These are phyloP conservation scores for Todus mexicanus DNA, from an alignment of 2,797 vertebrate species.

Conservation along the genomic window DNA sequence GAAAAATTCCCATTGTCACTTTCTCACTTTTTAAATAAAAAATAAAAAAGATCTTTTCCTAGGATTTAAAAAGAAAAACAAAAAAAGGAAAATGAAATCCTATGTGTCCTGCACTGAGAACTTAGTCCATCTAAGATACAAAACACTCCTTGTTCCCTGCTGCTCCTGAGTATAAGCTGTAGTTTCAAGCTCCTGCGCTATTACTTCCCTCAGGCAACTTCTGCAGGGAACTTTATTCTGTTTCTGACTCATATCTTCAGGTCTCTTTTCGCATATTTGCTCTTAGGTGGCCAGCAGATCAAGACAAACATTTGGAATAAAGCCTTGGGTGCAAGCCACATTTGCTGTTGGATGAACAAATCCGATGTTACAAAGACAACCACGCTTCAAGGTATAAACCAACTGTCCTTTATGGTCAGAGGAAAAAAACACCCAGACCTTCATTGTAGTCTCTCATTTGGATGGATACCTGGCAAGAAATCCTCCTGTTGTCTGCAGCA, in stretches of 20 bases:
- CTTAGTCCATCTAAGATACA: not conserved
- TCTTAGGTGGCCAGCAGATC: not conserved
- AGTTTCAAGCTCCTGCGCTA: not conserved
- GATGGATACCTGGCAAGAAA: not conserved
- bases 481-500: not conserved
- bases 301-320: constrained; percentile 12
- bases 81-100: not conserved
- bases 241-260: not conserved
- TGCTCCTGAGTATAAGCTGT: not conserved
- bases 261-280: not conserved
- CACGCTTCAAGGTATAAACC: not conserved
- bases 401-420: not conserved
- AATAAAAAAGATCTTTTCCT: not conserved
- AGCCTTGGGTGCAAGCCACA: not conserved
- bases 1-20: not conserved
- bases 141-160: not conserved
- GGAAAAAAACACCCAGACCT: not conserved
- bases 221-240: not conserved
- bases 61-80: too few species aligned
- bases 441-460: not conserved
- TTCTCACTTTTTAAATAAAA: not conserved
- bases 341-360: not conserved
- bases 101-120: not conserved
- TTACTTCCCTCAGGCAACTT: not conserved
- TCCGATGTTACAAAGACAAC: not conserved